Base-by-base conservation (phyloP, 2,888 invertebrate species). In the Aleiodes testaceus region DNA sequence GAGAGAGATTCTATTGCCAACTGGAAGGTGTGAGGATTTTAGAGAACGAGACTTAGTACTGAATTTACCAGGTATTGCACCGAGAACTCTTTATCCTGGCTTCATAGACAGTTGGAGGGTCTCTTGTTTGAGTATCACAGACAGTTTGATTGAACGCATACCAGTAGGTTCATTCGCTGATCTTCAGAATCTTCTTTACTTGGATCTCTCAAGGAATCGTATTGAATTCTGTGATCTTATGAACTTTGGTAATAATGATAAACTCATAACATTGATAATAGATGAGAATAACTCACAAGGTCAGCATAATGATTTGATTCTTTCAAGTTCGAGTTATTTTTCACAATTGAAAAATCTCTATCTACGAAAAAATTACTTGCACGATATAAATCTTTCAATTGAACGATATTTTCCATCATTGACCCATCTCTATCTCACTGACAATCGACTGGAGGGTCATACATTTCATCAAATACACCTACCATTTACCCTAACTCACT, bases 191-290 rank as follows among this genome's bases (percentile, higher is more conserved):
- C 70, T 84, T 0, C 72, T 73, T n/a, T 82, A 80, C 59, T 79
- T 84, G 20, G 82, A 81, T 70, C 72, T 84, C 11, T 81, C 83
- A 0, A 74, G 77, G n/a, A 84, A 84, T 71, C 74, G 79, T 4
- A 78, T 83, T n/a, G 77, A 80, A 53, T 76, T 77, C 20, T 82
- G 82, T 42, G 79, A 81, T 66, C 69, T 83, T 1, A 69, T 81
- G 16, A 78, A 77, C 12, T 81, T 82, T 26, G 81, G 81, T 4
- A 73, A 76, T 26, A 75, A 79, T 50, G 47, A 73, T 3, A 78
- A 68, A 16, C 66, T 84, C 1, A 72, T 42, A 30, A 82, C 81
- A 9, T 36, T 83, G 5, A 74, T 82, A 14, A 74, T 82, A 1
- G 80, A 82, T 16, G 80, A 82, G 26, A 83, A 82, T 55, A 75